These are phyloP conservation scores for Natator depressus DNA, from an alignment of 2,113 vertebrate genomes.

Conservation along the genomic window DNA sequence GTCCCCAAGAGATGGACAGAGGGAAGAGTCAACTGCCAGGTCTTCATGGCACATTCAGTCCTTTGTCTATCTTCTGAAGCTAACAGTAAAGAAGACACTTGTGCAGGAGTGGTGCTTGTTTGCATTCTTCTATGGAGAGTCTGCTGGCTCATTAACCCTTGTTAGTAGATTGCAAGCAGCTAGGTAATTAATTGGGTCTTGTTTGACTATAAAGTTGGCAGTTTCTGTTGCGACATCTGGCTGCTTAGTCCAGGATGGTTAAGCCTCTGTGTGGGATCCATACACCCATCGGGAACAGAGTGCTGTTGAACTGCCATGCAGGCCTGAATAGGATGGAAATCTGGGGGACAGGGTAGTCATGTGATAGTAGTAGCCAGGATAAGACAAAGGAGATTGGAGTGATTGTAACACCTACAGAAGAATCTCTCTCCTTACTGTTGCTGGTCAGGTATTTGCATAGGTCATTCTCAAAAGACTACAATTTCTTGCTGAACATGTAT, in stretches of 20 bases:
- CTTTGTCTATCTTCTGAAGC: not conserved
- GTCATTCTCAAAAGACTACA: not conserved
- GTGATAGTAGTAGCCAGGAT: not conserved
- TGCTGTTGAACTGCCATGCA: not conserved
- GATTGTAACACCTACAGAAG: not conserved
- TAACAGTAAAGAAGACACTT: not conserved
- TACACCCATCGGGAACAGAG: not conserved
- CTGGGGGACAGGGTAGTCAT: not conserved
- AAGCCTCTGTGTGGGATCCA: no score
- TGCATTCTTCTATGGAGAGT: not conserved
- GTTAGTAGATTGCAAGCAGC: not conserved
- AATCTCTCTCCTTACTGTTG: not conserved
- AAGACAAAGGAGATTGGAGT: not conserved
- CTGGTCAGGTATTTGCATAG: not conserved
- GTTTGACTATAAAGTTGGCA: not conserved
- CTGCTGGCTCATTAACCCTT: not conserved
- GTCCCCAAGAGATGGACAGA: not conserved
- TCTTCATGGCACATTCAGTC: not conserved
- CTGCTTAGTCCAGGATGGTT: no score
- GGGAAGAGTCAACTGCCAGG: not conserved
- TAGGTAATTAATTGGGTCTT: not conserved
- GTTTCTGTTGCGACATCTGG: no score
- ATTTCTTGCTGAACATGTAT: not conserved
- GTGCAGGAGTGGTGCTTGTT: fast-evolving
- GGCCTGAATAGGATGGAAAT: not conserved